phyloP scores from a whole-genome alignment of 1,140 invertebrate species.

The Oncopeltus fasciatus region DNA sequence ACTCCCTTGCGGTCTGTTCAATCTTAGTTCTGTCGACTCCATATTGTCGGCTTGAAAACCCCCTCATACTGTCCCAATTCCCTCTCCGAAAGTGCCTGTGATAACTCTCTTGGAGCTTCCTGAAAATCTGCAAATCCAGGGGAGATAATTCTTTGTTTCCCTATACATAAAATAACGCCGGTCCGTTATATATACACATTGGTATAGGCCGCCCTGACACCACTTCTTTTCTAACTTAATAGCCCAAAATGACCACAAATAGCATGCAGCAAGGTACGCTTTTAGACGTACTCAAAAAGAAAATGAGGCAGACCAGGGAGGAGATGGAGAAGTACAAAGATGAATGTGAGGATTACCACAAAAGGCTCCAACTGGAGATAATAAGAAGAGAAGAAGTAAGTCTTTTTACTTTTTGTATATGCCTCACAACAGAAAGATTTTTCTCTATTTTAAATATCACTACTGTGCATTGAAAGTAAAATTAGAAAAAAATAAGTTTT shows the following conservation, averaged over 20 bases:
- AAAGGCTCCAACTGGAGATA: constrained; percentile 76
- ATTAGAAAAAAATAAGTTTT: no score
- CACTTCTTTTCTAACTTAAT: no score
- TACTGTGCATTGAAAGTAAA: no score
- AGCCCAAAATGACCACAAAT: constrained; percentile 72
- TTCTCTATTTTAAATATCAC: no score
- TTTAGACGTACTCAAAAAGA: constrained; percentile 94
- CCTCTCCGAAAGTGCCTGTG: background rate
- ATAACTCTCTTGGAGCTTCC: background rate
- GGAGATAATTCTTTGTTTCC: no score
- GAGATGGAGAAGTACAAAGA: constrained; percentile 96
- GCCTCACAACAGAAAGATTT: background rate
- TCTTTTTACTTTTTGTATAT: constrained; percentile 14
- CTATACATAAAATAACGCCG: no score
- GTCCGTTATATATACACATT: background rate
- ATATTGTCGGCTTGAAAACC: constrained; percentile 1
- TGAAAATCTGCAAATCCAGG: no score
- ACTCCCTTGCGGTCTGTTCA: constrained; percentile 7
- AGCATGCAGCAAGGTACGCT: constrained; percentile 74
- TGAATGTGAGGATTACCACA: constrained; percentile 82
- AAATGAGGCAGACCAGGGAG: constrained; percentile 95
- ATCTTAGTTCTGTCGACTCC: background rate
- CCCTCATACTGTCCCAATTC: no score
- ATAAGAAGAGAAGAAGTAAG: constrained; percentile 91
- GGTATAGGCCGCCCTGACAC: background rate